Conservation (phyloP, 1,140 invertebrate species). For the Meloidogyne exigua region DNA sequence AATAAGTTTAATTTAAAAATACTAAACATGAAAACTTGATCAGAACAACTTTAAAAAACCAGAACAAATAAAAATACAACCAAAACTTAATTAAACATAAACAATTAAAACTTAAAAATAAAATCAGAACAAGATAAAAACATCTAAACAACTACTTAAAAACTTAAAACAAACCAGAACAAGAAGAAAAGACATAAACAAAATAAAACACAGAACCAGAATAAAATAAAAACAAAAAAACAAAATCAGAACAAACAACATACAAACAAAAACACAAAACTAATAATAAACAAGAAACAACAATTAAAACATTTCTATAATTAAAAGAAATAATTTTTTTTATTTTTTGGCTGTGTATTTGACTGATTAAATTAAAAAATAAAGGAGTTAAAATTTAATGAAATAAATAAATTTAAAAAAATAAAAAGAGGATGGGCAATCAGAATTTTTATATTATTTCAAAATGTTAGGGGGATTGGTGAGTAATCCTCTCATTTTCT, state of each 20-base stretch:
- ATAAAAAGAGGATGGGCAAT: not conserved
- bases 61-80: not conserved
- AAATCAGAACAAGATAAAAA: not conserved
- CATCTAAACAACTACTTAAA: not conserved
- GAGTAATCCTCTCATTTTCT: not conserved
- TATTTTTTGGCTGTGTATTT: not conserved
- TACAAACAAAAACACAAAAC: too few relatives aligned
- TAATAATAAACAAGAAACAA: too few relatives aligned
- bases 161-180: not conserved
- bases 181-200: too few relatives aligned
- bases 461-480: not conserved
- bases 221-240: too few relatives aligned
- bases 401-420: not conserved
- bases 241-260: too few relatives aligned
- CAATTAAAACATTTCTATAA: too few relatives aligned
- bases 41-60: not conserved
- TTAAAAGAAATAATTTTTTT: too few relatives aligned
- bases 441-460: not conserved
- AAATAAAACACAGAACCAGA: too few relatives aligned
- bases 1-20: not conserved
- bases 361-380: not conserved
- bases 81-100: not conserved
- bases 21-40: not conserved
- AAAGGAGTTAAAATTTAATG: too few relatives aligned
- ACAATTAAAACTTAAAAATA: not conserved